Evolutionary conservation across 2,888 invertebrate species (phyloP), one percentile per base, ranked within the genome.

Genomic region (Drosophila prolongata): DNA sequence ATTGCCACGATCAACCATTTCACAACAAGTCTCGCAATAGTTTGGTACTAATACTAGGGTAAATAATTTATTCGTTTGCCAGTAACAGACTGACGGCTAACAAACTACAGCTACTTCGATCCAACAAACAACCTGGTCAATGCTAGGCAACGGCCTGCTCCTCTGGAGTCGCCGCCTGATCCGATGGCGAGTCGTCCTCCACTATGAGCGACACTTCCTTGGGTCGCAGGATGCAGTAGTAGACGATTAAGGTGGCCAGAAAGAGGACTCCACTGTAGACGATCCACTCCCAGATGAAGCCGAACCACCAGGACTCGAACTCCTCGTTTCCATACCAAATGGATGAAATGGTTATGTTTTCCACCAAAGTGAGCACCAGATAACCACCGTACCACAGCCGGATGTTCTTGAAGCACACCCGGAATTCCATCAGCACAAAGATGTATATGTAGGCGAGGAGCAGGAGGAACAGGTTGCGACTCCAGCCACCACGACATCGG

Each of bases 381-480:
- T 95, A 97, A 55, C 94, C 94, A 74, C 94, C 92, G 80, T 96
- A 95, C 94, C 96, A 95, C 58, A 94, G 93, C 5, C 95, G 94
- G 19, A 95, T 94, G 85, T 95, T 95, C 76, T 95, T 95, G 90
- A 96, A 96, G 90, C 95, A 95, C 60, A 96, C 94, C 90, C 96
- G 95, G 83, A 96, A 96, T 92, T 97, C 97, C 88, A 97, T 94
- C 47, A 96, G 93, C 85, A 95, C 95, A 90, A 96, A 95, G 59
- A 96, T 93, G 87, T 95, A 96, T 72, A 96, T 93, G 77, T 96
- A 94, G 13, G 95, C 95, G 16, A 96, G 93, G 89, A 96, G 95
- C 70, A 96, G 88, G 85, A 95, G 95, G 90, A 95, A 96, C 3
- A 93, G 90, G 16, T 93, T 92, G 64, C 93, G 93, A 58, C 93